A percentile compares a stretch with the other conserved stretches of the same genome.
phyloP scores from a whole-genome alignment of 2,113 vertebrate genomes.

The Oreamnos americanus region DNA sequence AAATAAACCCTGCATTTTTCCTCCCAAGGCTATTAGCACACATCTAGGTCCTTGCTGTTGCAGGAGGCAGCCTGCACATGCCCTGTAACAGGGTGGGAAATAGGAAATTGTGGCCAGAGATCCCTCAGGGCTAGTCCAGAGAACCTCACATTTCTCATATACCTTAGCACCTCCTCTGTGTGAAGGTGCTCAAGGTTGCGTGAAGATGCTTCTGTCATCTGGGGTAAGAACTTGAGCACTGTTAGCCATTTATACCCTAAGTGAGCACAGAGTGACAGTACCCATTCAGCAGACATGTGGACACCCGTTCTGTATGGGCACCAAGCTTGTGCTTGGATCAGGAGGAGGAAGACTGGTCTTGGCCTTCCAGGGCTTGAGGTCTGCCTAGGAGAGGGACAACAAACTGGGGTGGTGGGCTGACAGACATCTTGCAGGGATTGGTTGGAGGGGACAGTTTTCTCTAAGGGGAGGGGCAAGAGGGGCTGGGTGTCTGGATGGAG shows the following conservation, averaged over 20 bases:
- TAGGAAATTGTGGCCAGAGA: neutral
- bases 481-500: neutral
- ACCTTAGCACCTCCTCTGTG: neutral
- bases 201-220: neutral
- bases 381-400: too few species aligned
- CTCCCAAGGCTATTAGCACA: neutral
- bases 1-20: neutral
- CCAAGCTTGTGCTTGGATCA: neutral
- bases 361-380: neutral
- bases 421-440: neutral
- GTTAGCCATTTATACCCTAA: neutral
- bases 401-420: neutral
- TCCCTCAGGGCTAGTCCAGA: neutral
- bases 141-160: neutral
- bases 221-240: fast-evolving
- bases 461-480: neutral
- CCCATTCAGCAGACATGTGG: neutral
- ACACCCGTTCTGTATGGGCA: neutral
- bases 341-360: neutral
- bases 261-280: neutral
- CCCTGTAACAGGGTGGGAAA: neutral
- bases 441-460: neutral
- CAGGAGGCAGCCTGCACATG: neutral
- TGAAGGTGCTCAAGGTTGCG: neutral
- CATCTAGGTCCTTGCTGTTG: neutral